Conservation (phyloP, 1,140 invertebrate species). For the Drosophila azteca region DNA sequence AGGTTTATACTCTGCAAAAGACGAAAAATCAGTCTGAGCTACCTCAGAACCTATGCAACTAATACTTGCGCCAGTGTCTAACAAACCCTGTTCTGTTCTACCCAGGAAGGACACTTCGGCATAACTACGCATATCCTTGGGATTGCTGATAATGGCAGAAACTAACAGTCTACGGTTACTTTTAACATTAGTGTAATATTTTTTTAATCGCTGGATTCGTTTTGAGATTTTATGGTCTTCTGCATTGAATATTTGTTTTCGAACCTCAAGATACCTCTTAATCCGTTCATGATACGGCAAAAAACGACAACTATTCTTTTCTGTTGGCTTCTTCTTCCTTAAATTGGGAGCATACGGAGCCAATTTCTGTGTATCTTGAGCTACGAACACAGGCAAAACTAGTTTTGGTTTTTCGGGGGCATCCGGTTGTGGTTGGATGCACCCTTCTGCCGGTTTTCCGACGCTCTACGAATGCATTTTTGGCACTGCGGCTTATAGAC, state of each 20-base stretch:
- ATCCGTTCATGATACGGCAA: not conserved
- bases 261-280: slow-evolving; percentile 1
- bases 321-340: not conserved
- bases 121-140: too few relatives aligned
- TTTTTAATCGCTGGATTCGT: not conserved
- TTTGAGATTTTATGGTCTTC: not conserved
- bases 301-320: not conserved
- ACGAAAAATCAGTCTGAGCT: slow-evolving; percentile 4
- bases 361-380: not conserved
- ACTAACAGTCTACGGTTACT: not conserved
- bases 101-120: too few relatives aligned
- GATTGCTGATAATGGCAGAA: slow-evolving; percentile 7
- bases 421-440: slow-evolving; percentile 1
- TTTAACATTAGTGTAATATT: slow-evolving; percentile 1
- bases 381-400: too few relatives aligned
- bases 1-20: not conserved
- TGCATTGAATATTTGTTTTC: not conserved
- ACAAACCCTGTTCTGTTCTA: slow-evolving; percentile 5
- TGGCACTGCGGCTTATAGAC: slow-evolving; percentile 17
- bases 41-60: slow-evolving; percentile 16
- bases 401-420: not conserved
- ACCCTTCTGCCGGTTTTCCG: slow-evolving; percentile 12
- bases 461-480: not conserved
- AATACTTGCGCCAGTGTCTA: slow-evolving; percentile 26
- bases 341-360: not conserved